Base-by-base conservation (phyloP, 2,797 vertebrate species). In the Limosa lapponica region DNA sequence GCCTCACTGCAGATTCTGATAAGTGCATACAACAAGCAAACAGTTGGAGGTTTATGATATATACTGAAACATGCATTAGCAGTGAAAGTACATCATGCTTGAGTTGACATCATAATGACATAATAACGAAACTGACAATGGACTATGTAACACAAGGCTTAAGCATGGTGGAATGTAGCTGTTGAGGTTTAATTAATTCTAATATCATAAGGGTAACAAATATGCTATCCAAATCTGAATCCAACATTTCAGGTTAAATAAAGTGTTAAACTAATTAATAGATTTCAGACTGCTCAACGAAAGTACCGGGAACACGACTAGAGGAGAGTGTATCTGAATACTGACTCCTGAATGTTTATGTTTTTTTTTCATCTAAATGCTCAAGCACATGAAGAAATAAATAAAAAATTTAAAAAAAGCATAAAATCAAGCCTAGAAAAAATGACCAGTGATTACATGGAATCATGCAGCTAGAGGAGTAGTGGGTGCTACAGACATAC, bases 191-290 rank as follows among this genome's bases (percentile, higher is more conserved):
- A 73, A 87, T 85, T 82, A 87, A 89, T 69, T 80, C 54, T 57
- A 70, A 54, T 16, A 67, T 10, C 23, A 62, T 48, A 73, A 73
- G 10, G 15, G 44, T 62, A 87, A 78, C 37, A 92, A 86, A 89
- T 46, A 18, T 12, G 13, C 17, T 83, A 71, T 61, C 46, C 44
- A 30, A 52, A 52, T 52, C 27, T 54, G 20, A 92, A 92, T 43
- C 16, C 44, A 87, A 46, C 15, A 52, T 37, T 41, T 90, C 64
- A 74, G 39, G 28, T 59, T 85, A 51, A 72, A 61, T 49, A 52
- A 83, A 57, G 16, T 46, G n/a, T 81, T 75, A 71, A 85, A 80
- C 8, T 93, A 89, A 73, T 95, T 54, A 82, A 36, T 15, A 54
- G 19, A 16, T 34, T 61, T 73, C 54, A 71, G 24, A 13, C 3